phyloP scores from a whole-genome alignment of 2,888 invertebrate genomes.

The Diarsia rubi region DNA sequence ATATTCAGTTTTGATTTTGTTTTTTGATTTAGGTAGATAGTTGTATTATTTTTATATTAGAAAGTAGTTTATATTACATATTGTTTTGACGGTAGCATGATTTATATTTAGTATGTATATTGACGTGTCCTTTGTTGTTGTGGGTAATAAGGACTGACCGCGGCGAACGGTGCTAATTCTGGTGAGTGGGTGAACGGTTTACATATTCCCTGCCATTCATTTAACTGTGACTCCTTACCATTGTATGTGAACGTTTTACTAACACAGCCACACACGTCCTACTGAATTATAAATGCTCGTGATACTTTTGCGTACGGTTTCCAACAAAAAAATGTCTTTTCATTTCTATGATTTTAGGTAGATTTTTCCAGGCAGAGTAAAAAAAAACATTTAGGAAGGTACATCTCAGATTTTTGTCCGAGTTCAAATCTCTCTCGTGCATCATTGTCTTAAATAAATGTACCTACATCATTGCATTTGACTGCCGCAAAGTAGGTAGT shows the following conservation, averaged over 20 bases:
- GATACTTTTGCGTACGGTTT: conserved; percentile 36
- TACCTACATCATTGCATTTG: conserved; percentile 26
- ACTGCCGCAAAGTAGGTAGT: neutral
- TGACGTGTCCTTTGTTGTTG: conserved; percentile 82
- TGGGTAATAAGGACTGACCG: conserved; percentile 86
- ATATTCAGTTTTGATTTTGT: conserved; percentile 48
- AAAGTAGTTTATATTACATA: conserved; percentile 41
- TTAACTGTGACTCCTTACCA: conserved; percentile 69
- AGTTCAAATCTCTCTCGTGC: conserved; percentile 27
- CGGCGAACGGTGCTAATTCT: conserved; percentile 81
- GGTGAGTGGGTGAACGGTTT: conserved; percentile 87
- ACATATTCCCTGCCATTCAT: conserved; percentile 74
- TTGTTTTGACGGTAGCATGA: conserved; percentile 69
- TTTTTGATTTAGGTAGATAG: conserved; percentile 38
- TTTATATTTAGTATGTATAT: conserved; percentile 73
- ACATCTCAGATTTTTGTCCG: conserved; percentile 1
- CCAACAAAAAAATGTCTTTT: conserved; percentile 25
- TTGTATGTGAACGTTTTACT: conserved; percentile 77
- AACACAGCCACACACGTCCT: conserved; percentile 62
- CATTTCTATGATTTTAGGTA: neutral
- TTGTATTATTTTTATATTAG: conserved; percentile 27
- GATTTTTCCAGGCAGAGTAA: neutral
- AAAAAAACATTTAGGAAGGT: neutral
- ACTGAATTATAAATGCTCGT: conserved; percentile 42
- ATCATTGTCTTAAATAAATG: no score